These are phyloP conservation scores for Apodemus speciosus DNA, from an alignment of 2,113 vertebrate species.

Conservation along the genomic window DNA sequence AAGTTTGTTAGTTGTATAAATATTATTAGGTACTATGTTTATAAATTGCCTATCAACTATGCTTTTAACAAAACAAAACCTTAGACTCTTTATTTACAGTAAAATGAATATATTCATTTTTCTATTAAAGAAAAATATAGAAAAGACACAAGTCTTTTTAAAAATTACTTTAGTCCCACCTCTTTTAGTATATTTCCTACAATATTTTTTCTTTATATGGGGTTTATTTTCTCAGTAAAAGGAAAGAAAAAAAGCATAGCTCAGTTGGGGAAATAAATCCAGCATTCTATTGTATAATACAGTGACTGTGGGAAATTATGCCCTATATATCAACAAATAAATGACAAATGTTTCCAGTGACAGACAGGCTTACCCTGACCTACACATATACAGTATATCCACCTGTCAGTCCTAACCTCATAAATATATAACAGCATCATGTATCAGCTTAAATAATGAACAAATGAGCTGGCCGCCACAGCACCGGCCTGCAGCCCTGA, in stretches of 20 bases:
- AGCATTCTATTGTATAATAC: neutral
- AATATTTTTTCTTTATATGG: constrained; percentile 39
- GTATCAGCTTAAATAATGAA: neutral
- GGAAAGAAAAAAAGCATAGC: constrained; percentile 3
- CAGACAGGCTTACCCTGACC: neutral
- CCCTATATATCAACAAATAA: neutral
- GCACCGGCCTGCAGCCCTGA: neutral
- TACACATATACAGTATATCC: neutral
- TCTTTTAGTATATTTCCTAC: neutral
- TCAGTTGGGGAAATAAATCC: neutral
- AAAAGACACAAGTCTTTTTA: neutral
- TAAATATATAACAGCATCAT: neutral
- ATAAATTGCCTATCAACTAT: constrained; percentile 35
- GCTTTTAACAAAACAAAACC: constrained; percentile 44
- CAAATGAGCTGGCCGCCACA: neutral
- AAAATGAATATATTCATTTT: constrained; percentile 49
- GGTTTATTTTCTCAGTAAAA: constrained; percentile 23
- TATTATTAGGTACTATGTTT: constrained; percentile 13
- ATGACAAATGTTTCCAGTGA: neutral
- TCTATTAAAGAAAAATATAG: constrained; percentile 53
- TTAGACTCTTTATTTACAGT: constrained; percentile 29
- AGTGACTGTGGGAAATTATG: neutral
- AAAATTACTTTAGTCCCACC: neutral
- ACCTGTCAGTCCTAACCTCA: neutral
- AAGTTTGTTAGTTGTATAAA: constrained; percentile 51